Evolutionary conservation across 2,888 invertebrate genomes (phyloP).

Genomic region (Tuta absoluta): DNA sequence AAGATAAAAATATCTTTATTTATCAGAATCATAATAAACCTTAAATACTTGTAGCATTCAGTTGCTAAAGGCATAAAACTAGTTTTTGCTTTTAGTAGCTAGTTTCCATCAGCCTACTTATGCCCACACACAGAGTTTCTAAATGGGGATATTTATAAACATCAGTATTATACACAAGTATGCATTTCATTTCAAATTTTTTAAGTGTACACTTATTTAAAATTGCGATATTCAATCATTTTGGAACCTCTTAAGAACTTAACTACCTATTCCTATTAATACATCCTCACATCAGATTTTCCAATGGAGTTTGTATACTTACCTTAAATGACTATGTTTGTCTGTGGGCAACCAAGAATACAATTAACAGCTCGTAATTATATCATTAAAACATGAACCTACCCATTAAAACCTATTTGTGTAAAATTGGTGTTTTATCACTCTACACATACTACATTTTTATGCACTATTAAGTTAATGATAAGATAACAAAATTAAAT

Average conservation of each 20-base stretch:
- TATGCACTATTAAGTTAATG: conserved; percentile 4
- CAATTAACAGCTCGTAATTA: no score
- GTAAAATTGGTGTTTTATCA: background rate
- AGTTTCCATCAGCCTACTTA: conserved; percentile 8
- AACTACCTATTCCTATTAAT: no score
- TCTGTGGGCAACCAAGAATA: no score
- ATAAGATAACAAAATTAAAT: conserved; percentile 11
- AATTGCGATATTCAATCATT: no score
- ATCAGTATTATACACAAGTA: background rate
- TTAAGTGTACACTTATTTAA: no score
- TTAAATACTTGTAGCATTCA: background rate
- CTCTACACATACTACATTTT: background rate
- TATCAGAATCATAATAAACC: background rate
- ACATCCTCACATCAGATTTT: no score
- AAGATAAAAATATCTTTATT: background rate
- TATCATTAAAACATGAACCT: no score
- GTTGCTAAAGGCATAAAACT: background rate
- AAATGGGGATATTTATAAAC: conserved; percentile 6
- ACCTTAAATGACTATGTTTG: no score
- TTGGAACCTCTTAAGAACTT: no score
- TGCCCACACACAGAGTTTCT: conserved; percentile 9
- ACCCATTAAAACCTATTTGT: no score
- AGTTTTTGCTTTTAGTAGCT: background rate
- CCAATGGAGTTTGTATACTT: no score
- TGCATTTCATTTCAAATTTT: no score